Evolutionary conservation across 92 coral and sea anemone species (phyloP), one percentile per base, ranked within the genome.

Genomic region (Epizoanthus fatuus): DNA sequence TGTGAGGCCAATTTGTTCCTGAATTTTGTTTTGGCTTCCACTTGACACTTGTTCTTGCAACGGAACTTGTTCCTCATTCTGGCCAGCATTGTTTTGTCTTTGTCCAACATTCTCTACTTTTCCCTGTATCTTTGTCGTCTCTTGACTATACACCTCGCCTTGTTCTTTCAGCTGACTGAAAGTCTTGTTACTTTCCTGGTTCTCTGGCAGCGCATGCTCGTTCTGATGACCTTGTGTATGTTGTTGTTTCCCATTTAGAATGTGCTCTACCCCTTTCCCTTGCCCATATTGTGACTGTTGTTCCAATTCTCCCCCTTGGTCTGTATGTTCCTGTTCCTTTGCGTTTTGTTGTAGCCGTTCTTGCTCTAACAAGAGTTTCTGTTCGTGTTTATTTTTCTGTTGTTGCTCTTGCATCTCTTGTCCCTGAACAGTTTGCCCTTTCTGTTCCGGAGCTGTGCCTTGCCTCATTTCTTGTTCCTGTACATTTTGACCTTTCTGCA

Each of bases 381-480:
- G 51, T 10, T 47, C 69, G 6, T 77, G 82, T 58, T 68, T n/a
- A 59, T 17, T 51, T 40, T 47, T 6, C 52, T 40, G 81, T 39
- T 53, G 32, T 7, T 59, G 42, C n/a, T 38, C 16, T 76, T 17
- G n/a, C 12, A 59, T n/a, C 40, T 17, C 51, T 75, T 14, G 35
- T 58, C 32, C 69, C 2, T 10, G 54, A 54, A 12, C 12, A 37
- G 40, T n/a, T 57, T 11, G 47, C 5, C 47, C 47, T 44, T 44
- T 44, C 5, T 44, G 47, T 7, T 7, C 47, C 8, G 5, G 47
- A 44, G 8, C 5, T 44, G 5, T 44, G 5, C 47, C 47, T 44
- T 44, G 47, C 5, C 5, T 44, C 47, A 44, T 44, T 44, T 44
- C 47, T 4, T 44, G 12, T 14, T 38, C 52, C n/a, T 19, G 37